Evolutionary conservation across 2,113 vertebrate species (phyloP), one percentile per base, ranked within the genome.

Genomic region (Petromus typicus): DNA sequence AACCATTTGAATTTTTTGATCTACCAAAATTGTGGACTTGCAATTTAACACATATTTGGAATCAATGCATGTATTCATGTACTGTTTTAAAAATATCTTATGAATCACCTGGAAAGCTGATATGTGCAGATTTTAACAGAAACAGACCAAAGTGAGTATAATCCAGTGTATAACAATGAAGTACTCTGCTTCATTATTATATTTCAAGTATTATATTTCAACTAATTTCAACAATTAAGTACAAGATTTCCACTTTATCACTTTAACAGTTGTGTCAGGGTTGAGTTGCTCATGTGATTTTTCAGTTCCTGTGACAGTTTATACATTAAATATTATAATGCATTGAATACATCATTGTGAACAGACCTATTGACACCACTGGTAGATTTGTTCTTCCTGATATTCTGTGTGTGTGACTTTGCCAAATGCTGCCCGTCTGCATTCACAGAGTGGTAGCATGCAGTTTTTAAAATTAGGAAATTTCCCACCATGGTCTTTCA

Each of bases 211-310:
- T n/a, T n/a, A n/a, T n/a, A n/a, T n/a, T n/a, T n/a, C n/a, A n/a
- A n/a, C n/a, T n/a, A n/a, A n/a, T n/a, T n/a, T 93, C 75, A 89
- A 56, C 57, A 93, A 83, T 64, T 82, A 91, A 81, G 71, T 40
- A 56, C 34, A 20, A 51, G 59, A 71, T 93, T 96, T 96, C 48
- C 56, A 92, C 73, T 75, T 94, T 83, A 89, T 90, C n/a, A 61
- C 63, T 80, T 80, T 69, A 87, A 86, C 83, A 87, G 89, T 30
- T 84, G 89, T 51, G 79, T 32, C 17, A 95, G 86, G 81, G 13
- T 30, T 54, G 32, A n/a, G 11, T 5, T 73, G 43, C 17, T 83
- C 81, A 17, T 27, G 11, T 43, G 43, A 84, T 75, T 30, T 59
- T 81, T 63, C 61, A 64, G 20, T 81, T 93, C 67, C 11, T 43